Base-by-base conservation (phyloP, 2,888 invertebrate genomes). In the Ischnura elegans region DNA sequence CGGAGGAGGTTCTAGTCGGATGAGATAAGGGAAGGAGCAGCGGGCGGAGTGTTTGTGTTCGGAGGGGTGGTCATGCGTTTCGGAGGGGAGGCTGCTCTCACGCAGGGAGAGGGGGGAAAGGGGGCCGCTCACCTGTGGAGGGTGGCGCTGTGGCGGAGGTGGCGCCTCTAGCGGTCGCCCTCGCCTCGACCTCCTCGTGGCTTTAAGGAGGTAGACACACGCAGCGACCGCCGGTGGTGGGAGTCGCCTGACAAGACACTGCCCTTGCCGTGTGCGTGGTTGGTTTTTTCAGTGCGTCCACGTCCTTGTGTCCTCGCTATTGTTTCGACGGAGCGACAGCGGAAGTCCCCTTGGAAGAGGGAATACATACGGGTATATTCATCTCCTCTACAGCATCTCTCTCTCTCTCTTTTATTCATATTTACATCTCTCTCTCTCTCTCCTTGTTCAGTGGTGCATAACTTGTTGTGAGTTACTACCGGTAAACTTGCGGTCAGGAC, bases 81-180 rank as follows among this genome's bases (percentile, higher is more conserved):
- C 51, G 21, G 47, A n/a, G 29, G 87, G 13, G 87, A 36, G 19
- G 16, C 19, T 51, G 16, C 51, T 19, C n/a, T 10, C 29, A 51
- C 36, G 86, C 36, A n/a, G 42, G 43, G 42, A 45, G 45, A n/a
- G 86, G 25, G 45, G 25, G 45, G 10, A 25, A 21, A 90, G 90
- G 90, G 55, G 25, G 61, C 29, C 90, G 90, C 61, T 90, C 90
- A 90, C 90, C 90, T 90, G 90, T 90, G n/a, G 90, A 61, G 90
- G 61, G 90, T 61, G 90, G 90, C 90, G 90, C 90, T 90, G 90
- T 90, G 55, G 90, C 61, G 55, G 29, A 51, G 51, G 61, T 90
- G 90, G 61, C 61, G 90, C 61, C 90, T 55, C 90, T 43, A 61
- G 42, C 90, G 61, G 86, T 45, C 25, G 61, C 43, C 90, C 43